Evolutionary conservation across 1,140 invertebrate species (phyloP), one percentile per base, ranked within the genome.

Genomic region (Drosophila pruinosa): DNA sequence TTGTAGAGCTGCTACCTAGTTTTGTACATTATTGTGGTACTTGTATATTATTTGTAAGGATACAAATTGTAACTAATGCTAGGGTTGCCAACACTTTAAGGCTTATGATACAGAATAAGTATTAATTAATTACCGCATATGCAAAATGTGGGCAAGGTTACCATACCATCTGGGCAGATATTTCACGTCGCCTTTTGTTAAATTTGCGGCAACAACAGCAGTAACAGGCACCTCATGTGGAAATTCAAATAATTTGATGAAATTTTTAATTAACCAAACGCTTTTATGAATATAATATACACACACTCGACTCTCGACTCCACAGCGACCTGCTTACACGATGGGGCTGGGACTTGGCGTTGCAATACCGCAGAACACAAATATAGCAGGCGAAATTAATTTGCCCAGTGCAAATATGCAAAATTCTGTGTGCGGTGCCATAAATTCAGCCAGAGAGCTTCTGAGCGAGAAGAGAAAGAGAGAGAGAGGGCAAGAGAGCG

Each of bases 211-310:
- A 39, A 17, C 24, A 28, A 22, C 54, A 43, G n/a, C 22, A 41
- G 34, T 45, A 61, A 50, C 45, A 50, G 34, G 45, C 52, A 41
- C 21, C 36, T n/a, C 21, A 41, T 10, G 21, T 19, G 39, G 10
- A 63, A 63, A 64, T 69, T 70, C 53, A 74, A 70, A 74, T 70
- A 71, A 70, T 70, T 64, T 75, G 67, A 70, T 59, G 54, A 72
- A 73, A 69, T 73, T 76, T 76, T 76, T 76, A 76, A 76, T 76
- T 76, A 76, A 76, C 74, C 74, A 72, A 68, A 73, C 39, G 59
- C 41, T 62, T 53, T 48, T 67, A 43, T 59, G 68, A 41, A 38
- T 47, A 65, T 58, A 47, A 41, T 34, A 21, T 21, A 41, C 39
- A 41, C 17, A 21, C 8, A 17, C 14, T 12, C 38, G n/a, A 4